These are phyloP conservation scores for Tachina lurida DNA, from an alignment of 2,888 invertebrate species.

Conservation along the genomic window DNA sequence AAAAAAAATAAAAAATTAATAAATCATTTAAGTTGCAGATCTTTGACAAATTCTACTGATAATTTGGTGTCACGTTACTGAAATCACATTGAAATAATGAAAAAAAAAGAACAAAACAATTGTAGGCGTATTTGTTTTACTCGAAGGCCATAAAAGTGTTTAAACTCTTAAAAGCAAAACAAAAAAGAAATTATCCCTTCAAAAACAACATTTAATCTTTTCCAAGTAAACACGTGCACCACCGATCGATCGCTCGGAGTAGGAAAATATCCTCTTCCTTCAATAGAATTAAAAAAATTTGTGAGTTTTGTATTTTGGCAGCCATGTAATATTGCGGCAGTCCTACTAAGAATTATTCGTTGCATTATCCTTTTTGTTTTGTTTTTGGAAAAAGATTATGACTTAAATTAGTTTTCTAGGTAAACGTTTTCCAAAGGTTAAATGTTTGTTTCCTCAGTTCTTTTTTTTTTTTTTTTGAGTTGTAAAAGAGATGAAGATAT, in stretches of 20 bases:
- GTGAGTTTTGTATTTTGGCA: neutral
- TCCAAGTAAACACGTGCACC: slow-evolving; percentile 56
- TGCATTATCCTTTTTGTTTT: slow-evolving; percentile 9
- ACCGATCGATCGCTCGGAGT: neutral
- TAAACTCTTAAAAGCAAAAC: slow-evolving; percentile 11
- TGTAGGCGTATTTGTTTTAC: slow-evolving; percentile 60
- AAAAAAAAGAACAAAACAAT: neutral
- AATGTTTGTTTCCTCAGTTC: neutral
- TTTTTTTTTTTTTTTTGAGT: neutral
- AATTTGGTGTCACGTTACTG: slow-evolving; percentile 52
- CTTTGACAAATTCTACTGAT: slow-evolving; percentile 35
- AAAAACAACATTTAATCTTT: neutral
- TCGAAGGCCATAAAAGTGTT: slow-evolving; percentile 21
- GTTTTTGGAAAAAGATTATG: neutral
- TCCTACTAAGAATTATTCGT: neutral
- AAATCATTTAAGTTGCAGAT: slow-evolving; percentile 51
- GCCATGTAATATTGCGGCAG: slow-evolving; percentile 52
- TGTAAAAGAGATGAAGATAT: neutral
- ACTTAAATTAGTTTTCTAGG: neutral
- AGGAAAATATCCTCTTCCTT: neutral
- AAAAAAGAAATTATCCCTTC: slow-evolving; percentile 46
- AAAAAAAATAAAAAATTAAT: slow-evolving; percentile 20
- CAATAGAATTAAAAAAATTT: slow-evolving; percentile 17
- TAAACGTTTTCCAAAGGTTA: neutral
- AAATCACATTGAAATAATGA: slow-evolving; percentile 16